phyloP scores from a whole-genome alignment of 2,888 invertebrate genomes.

The Netelia inedita region DNA sequence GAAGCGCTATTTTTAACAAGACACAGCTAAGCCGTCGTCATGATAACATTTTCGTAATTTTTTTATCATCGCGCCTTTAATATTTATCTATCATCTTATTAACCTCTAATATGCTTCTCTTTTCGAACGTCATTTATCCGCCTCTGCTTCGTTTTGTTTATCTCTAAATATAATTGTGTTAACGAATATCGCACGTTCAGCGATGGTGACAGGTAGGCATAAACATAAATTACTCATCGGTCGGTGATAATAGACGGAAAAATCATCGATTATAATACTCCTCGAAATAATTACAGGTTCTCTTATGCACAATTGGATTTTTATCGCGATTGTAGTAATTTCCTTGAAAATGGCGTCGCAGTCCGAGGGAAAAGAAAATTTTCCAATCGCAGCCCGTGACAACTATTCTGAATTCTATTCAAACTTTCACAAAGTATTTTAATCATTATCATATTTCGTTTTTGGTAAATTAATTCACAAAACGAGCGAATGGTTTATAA shows the following conservation, averaged over 20 bases:
- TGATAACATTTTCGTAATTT: conserved; percentile 2
- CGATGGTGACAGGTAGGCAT: conserved; percentile 17
- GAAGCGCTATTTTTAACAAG: neutral
- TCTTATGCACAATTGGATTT: conserved; percentile 38
- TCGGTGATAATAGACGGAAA: neutral
- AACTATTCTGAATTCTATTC: conserved; percentile 60
- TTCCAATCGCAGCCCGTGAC: conserved; percentile 41
- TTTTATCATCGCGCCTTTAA: conserved; percentile 4
- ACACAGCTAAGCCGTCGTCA: neutral
- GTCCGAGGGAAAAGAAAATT: neutral
- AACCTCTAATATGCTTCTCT: conserved; percentile 8
- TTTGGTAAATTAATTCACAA: neutral
- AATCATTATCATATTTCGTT: neutral
- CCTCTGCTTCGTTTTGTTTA: neutral
- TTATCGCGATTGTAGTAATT: neutral
- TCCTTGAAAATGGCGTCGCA: conserved; percentile 48
- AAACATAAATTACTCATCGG: neutral
- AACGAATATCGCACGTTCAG: neutral
- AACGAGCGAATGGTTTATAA: conserved; percentile 4
- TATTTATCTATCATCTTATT: conserved; percentile 7
- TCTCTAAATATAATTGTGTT: neutral
- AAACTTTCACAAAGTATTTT: conserved; percentile 59
- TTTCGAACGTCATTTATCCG: neutral
- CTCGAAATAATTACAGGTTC: conserved; percentile 32
- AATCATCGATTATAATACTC: neutral